Evolutionary conservation across 2,888 invertebrate genomes (phyloP).

Genomic region (Stenurella melanura): DNA sequence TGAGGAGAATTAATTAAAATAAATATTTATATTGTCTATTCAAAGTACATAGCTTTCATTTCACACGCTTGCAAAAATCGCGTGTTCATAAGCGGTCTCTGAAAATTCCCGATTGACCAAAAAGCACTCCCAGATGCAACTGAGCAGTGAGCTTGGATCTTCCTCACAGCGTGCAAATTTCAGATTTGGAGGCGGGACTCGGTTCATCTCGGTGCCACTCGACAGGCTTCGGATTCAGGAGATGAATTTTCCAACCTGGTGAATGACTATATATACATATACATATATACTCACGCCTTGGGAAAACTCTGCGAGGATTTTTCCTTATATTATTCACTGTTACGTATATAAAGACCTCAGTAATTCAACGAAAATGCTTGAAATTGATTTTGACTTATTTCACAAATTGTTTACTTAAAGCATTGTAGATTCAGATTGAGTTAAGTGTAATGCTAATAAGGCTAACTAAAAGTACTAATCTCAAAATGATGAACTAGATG

Average conservation of each 20-base stretch:
- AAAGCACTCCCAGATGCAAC: conserved; percentile 42
- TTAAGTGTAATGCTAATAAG: no score
- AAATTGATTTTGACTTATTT: no score
- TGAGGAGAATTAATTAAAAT: neutral
- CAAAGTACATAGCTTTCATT: neutral
- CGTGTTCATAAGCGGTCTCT: conserved; percentile 15
- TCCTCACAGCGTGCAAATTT: conserved; percentile 36
- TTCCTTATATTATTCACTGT: neutral
- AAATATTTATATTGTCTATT: neutral
- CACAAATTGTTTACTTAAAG: no score
- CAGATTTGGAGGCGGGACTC: conserved; percentile 44
- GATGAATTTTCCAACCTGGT: conserved; percentile 39
- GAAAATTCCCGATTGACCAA: conserved; percentile 27
- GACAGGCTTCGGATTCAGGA: conserved; percentile 10
- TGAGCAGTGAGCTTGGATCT: conserved; percentile 38
- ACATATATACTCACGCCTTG: conserved; percentile 30
- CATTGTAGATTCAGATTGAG: no score
- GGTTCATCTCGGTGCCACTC: conserved; percentile 13
- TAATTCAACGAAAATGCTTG: no score
- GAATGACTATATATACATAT: conserved; percentile 29
- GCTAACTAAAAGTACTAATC: no score
- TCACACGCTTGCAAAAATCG: conserved; percentile 35
- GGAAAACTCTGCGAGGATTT: conserved; percentile 13
- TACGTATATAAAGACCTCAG: neutral
- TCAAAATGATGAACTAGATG: no score